Evolutionary conservation across 2,113 vertebrate species (phyloP), one percentile per base, ranked within the genome.

Genomic region (Azemiops feae): DNA sequence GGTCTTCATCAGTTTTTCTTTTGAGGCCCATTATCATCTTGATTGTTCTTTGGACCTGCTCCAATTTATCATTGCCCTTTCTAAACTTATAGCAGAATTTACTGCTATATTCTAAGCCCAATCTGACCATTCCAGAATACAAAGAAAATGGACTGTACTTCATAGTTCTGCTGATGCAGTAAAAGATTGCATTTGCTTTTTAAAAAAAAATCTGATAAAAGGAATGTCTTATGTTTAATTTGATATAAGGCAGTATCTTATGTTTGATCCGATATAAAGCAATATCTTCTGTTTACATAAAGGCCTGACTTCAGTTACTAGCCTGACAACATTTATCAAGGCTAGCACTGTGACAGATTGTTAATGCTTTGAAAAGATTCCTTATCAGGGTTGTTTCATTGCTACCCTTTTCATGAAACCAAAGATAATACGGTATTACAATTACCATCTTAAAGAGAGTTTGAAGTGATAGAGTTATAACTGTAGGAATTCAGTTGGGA

Each of bases 361-460:
- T 53, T 88, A 88, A 88, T 53, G n/a, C 47, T 88, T 23, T 39
- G 47, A 69, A 20, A 88, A 92, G 50, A 91, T 91, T 91, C 54
- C 90, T 91, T 91, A 91, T 85, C 47, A 43, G n/a, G 16, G 86
- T 69, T 53, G 22, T 92, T 92, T 34, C 47, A 69, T 39, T 92
- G n/a, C 86, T 74, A 43, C 54, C 58, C 88, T 5, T 45, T 88
- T 69, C 91, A 87, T 88, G 50, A 25, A 30, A 88, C 34, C 87
- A 88, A 92, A 52, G 47, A 47, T 87, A 87, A 58, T 60, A 50
- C 1, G 8, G 8, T 50, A 87, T 50, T 60, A 87, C 11, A 55
- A 88, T 22, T 50, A 39, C 9, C n/a, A 39, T 45, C 69, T 89
- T 81, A 89, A 92, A 81, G 20, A 47, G 88, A 57, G 74, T 47